A percentile compares a stretch with the other conserved stretches of the same genome.
Conservation (phyloP, 2,113 vertebrate genomes). For the Tringa solitaria region DNA sequence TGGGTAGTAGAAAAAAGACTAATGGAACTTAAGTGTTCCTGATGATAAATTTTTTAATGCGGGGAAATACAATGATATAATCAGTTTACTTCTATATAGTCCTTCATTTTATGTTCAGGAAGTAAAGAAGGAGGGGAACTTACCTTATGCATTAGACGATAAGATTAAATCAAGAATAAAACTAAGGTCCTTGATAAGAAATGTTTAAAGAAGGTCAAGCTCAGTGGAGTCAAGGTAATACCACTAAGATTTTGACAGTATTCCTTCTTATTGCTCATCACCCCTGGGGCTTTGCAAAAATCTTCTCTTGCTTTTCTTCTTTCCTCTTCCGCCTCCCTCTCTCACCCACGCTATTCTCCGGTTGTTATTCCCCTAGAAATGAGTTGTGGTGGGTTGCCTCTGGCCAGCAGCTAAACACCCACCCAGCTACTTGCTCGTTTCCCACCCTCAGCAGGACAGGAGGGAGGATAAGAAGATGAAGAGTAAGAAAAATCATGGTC, state of each 20-base stretch:
- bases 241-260: not conserved
- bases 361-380: not conserved
- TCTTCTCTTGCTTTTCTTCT: not conserved
- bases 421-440: not conserved
- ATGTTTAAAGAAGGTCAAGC: not conserved
- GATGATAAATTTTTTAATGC: not conserved
- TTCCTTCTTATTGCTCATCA: not conserved
- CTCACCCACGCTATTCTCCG: not conserved
- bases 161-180: not conserved
- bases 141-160: not conserved
- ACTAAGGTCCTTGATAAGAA: not conserved
- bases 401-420: not conserved
- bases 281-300: not conserved
- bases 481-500: not conserved
- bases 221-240: not conserved
- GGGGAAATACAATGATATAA: not conserved
- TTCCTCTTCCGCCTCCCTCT: not conserved
- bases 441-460: not conserved
- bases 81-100: not conserved
- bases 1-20: not conserved
- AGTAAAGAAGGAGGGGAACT: not conserved
- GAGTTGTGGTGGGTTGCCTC: not conserved
- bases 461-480: not conserved
- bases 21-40: not conserved
- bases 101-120: not conserved